Conservation (phyloP, 2,888 invertebrate genomes). For the Iselma pallidipennis region DNA sequence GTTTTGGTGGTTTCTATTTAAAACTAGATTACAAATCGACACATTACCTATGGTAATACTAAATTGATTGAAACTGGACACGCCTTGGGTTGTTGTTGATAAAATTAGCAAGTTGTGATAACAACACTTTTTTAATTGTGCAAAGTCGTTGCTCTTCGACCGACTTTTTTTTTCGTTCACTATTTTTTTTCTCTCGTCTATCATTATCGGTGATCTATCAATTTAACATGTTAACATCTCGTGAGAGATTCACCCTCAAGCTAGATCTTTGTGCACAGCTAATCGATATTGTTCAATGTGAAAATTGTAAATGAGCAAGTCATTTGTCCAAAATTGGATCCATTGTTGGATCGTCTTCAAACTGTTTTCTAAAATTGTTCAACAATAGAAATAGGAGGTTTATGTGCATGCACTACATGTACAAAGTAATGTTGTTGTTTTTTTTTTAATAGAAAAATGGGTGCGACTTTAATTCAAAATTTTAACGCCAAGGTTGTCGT, state of each 20-base stretch:
- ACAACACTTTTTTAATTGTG: not conserved
- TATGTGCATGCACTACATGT: too few species aligned
- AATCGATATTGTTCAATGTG: not conserved
- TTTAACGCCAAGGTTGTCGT: conserved; percentile 3
- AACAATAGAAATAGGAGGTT: not conserved
- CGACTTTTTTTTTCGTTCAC: not conserved
- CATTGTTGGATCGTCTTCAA: not conserved
- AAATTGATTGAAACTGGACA: not conserved
- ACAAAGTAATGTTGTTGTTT: not conserved
- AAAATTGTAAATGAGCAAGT: not conserved
- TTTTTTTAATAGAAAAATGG: not conserved
- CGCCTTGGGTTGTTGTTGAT: not conserved
- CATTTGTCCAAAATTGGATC: not conserved
- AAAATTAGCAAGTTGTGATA: too few species aligned
- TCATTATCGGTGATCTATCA: not conserved
- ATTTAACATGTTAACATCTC: not conserved
- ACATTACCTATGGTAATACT: not conserved
- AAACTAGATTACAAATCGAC: not conserved
- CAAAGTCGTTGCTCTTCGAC: not conserved
- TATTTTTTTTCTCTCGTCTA: not conserved
- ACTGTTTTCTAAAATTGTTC: not conserved
- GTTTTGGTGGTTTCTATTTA: too few species aligned
- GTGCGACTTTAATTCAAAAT: not conserved
- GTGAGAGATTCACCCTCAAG: not conserved
- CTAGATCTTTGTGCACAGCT: too few species aligned